Conservation (phyloP, 2,113 vertebrate genomes). For the Platichthys flesus region DNA sequence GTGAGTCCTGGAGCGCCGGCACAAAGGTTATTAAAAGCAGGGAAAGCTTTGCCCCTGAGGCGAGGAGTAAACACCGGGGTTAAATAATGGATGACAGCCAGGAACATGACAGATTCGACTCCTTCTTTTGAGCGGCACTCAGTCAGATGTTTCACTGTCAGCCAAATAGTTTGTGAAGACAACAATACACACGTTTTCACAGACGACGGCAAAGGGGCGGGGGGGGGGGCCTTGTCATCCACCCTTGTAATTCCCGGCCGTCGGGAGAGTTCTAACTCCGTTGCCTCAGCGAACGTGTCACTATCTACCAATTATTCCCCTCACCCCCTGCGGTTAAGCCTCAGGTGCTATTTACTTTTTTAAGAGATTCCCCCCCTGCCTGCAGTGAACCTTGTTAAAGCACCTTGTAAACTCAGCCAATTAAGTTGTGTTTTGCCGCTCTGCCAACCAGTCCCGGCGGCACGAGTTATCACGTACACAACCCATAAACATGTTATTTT, state of each 20-base stretch:
- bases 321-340: slow-evolving; percentile 51
- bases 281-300: slow-evolving; percentile 59
- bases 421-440: slow-evolving; percentile 17
- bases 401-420: slow-evolving; percentile 47
- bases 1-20: slow-evolving; percentile 32
- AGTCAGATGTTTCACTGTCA: slow-evolving; percentile 46
- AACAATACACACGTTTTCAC: slow-evolving; percentile 30
- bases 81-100: slow-evolving; percentile 66
- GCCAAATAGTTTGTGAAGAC: slow-evolving; percentile 25
- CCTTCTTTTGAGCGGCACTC: slow-evolving; percentile 37
- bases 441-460: not conserved
- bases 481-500: not conserved
- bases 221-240: slow-evolving; percentile 32
- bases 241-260: slow-evolving; percentile 65
- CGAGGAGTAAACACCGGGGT: slow-evolving; percentile 51
- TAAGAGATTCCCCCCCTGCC: slow-evolving; percentile 9
- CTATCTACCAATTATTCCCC: slow-evolving; percentile 68
- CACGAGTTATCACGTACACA: not conserved
- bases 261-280: slow-evolving; percentile 36
- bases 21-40: slow-evolving; percentile 59
- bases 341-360: slow-evolving; percentile 55
- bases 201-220: not conserved
- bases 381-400: slow-evolving; percentile 38
- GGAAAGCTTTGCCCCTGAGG: slow-evolving; percentile 45
- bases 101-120: slow-evolving; percentile 51